Evolutionary conservation across 2,888 invertebrate species (phyloP).

Genomic region (Syrphus vitripennis): DNA sequence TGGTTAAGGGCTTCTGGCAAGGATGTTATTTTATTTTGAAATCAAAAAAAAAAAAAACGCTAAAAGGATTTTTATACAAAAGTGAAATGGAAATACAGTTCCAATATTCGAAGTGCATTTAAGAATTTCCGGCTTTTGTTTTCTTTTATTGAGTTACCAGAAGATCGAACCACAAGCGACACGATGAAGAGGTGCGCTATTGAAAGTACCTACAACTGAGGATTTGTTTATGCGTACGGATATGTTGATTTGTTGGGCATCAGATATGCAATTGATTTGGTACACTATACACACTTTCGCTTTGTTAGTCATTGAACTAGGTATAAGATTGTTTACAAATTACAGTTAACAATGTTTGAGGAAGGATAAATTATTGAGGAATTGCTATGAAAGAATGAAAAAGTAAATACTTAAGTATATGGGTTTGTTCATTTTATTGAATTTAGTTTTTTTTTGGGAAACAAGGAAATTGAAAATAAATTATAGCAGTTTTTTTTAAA

Average conservation of each 20-base stretch:
- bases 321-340: conserved; percentile 28
- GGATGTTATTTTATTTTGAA: conserved; percentile 24
- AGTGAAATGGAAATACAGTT: neutral
- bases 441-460: neutral
- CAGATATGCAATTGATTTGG: conserved; percentile 39
- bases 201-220: conserved; percentile 38
- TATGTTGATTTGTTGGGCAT: conserved; percentile 56
- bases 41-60: too few relatives aligned
- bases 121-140: conserved; percentile 48
- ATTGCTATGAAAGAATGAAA: neutral
- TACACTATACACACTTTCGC: neutral
- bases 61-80: conserved; percentile 31
- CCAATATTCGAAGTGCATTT: conserved; percentile 38
- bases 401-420: neutral
- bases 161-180: neutral
- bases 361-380: conserved; percentile 3
- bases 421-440: neutral
- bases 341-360: conserved; percentile 8
- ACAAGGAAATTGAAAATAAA: neutral
- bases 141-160: conserved; percentile 38
- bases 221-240: conserved; percentile 58
- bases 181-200: neutral
- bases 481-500: too few relatives aligned
- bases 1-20: conserved; percentile 14
- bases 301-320: conserved; percentile 37